Percentiles rank a stretch among this genome's conserved stretches.
phyloP scores from a whole-genome alignment of 2,888 invertebrate genomes.

The Dusona sp. region DNA sequence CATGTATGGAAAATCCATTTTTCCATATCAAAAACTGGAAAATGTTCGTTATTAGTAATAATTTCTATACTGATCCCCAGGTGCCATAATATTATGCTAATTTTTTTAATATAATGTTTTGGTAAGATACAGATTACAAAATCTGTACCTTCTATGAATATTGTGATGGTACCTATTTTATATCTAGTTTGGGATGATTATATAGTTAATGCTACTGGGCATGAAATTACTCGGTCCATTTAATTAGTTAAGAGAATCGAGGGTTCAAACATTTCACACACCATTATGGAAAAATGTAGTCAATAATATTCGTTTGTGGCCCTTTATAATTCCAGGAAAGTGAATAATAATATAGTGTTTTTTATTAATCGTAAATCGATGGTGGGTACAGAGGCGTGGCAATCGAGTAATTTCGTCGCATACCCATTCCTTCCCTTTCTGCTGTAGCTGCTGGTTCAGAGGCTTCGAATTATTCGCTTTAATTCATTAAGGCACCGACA shows the following conservation, averaged over 20 bases:
- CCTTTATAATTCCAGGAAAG: conserved; percentile 45
- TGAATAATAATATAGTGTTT: conserved; percentile 36
- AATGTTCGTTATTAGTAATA: no score
- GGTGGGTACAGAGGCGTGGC: conserved; percentile 56
- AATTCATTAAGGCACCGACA: conserved; percentile 69
- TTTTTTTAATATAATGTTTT: background rate
- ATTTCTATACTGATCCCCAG: no score
- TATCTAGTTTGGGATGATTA: background rate
- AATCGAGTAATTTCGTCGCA: conserved; percentile 41
- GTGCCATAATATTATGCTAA: no score
- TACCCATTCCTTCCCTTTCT: conserved; percentile 18
- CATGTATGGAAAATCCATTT: no score
- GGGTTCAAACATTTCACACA: background rate
- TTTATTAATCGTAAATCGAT: conserved; percentile 60
- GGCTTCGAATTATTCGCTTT: conserved; percentile 67
- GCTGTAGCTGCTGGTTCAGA: conserved; percentile 15
- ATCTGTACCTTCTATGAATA: background rate
- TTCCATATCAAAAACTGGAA: no score
- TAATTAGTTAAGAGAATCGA: background rate
- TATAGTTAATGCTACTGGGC: background rate
- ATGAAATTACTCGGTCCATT: background rate
- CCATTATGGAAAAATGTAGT: background rate
- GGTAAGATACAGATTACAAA: background rate
- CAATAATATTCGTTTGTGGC: conserved; percentile 1
- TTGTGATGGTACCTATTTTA: background rate